Base-by-base conservation (phyloP, 1,140 invertebrate species). In the Leptinotarsa undecemlineata region DNA sequence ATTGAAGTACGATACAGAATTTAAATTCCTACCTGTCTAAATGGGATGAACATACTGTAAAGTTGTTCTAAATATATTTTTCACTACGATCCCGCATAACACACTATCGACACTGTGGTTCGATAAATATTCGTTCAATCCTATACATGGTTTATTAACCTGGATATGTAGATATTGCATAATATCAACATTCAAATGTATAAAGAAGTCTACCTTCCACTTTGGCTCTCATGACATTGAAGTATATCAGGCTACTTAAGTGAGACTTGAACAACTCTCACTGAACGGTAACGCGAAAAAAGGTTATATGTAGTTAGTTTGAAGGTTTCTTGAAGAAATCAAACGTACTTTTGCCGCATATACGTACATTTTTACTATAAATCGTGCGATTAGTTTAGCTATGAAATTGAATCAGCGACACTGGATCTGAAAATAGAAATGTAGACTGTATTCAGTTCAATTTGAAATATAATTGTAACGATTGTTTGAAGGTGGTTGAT, bases 141-240 rank as follows among this genome's bases (percentile, higher is more conserved):
- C 64, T 67, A 67, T 67, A 67, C 23, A 67, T 67, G 64, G 64
- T 33, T 67, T 67, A 67, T 67, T 67, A 67, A 67, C 64, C 64
- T 67, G 64, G 42, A 67, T 67, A 42, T 67, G 26, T 26, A 11
- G 64, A 42, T 42, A 42, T 67, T 67, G 64, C 64, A 67, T 42
- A 67, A 67, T 23, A 33, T 4, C 51, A 57, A 57, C 15, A 57
- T 57, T 57, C n/a, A 57, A 57, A 57, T 57, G 51, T 57, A 57
- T 57, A 57, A 57, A 57, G 51, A 4, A 14, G 51, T 42, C 33
- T 42, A 42, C 51, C 15, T 57, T 57, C 51, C 51, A 57, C 51
- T 19, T 57, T 57, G 51, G 15, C 51, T 57, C 51, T 57, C 15
- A 57, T 57, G 51, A 57, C 51, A 57, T 57, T 57, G 51, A 57